Evolutionary conservation across 2,113 vertebrate genomes (phyloP), one percentile per base, ranked within the genome.

Genomic region (Clupea harengus): DNA sequence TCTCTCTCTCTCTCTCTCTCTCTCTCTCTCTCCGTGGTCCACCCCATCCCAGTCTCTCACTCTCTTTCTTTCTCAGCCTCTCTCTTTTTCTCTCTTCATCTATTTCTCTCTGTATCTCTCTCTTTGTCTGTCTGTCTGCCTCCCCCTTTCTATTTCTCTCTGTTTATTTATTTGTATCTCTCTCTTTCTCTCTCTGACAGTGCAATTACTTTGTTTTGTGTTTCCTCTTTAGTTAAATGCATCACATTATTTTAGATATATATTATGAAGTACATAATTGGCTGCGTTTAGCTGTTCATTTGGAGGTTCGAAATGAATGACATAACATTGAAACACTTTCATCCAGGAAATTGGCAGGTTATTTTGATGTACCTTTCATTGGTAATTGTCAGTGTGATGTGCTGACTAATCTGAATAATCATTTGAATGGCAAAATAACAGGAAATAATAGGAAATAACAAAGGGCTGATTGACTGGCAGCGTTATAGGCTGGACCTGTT

Each of bases 91-190:
- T 50, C 80, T 50, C 64, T 84, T 83, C 45, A 20, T 67, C 60
- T 46, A 10, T 22, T 49, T 45, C 60, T 17, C n/a, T 88, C 60
- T 89, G 83, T 84, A 83, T 85, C 81, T 82, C n/a, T 82, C 60
- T 84, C 81, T 85, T 72, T 84, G 87, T 85, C 83, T 60, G 17
- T 45, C 57, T 84, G 39, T 39, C 39, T 84, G 39, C 2, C 39
- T 39, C 83, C 85, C 82, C 80, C 50, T 67, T 17, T 52, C 8
- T 75, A 22, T 32, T 22, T 25, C 8, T 78, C 75, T 72, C 50
- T 83, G 86, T 83, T 82, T 46, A 10, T 44, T 11, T 82, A 1
- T 39, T 2, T 39, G 1, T 10, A 2, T 44, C 52, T 44, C 50
- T 60, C 8, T 82, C 46, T 22, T 5, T 52, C 52, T 28, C 64